Base-by-base conservation (phyloP, 2,113 vertebrate genomes). In the Mustela nigripes region DNA sequence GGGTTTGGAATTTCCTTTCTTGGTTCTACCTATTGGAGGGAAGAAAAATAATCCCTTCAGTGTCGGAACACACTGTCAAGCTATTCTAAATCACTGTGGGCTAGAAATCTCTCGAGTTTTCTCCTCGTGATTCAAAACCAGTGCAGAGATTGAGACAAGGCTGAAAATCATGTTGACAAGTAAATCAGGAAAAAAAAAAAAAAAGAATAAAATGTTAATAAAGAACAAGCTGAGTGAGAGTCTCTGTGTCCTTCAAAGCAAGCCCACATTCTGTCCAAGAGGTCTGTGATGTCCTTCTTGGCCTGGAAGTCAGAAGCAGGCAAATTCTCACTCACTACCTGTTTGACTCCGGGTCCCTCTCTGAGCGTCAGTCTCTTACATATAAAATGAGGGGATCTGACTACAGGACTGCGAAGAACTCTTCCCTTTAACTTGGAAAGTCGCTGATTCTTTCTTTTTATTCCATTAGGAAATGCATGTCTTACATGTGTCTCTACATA, bases 131-230 rank as follows among this genome's bases (percentile, higher is more conserved):
- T 45, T 88, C 69, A 91, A 91, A 91, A 69, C n/a, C 50, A 90
- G 15, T 18, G 39, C 80, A 63, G 42, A 39, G 14, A 39, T 26
- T 18, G 83, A 71, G 65, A 74, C 56, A 48, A 85, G 60, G 69
- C 42, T 88, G 69, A 78, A 95, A 88, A 89, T 71, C 78, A 92
- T 28, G 42, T 26, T 92, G 56, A 89, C 83, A 92, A 62, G 67
- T 87, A 62, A 78, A 97, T 73, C 50, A 36, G 28, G 19, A 2
- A 12, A 63, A 67, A 45, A 28, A 60, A 39, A 31, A 39, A 31
- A 71, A 81, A 45, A 31, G 24, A 69, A 84, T n/a, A 63, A 50
- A 65, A 67, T 53, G 45, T 16, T 22, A 89, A 65, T 60, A 56
- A 28, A 83, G 91, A 78, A 7, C 74, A 82, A 60, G 67, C 8